Evolutionary conservation across 1,140 invertebrate genomes (phyloP).

Genomic region (Riptortus pedestris): DNA sequence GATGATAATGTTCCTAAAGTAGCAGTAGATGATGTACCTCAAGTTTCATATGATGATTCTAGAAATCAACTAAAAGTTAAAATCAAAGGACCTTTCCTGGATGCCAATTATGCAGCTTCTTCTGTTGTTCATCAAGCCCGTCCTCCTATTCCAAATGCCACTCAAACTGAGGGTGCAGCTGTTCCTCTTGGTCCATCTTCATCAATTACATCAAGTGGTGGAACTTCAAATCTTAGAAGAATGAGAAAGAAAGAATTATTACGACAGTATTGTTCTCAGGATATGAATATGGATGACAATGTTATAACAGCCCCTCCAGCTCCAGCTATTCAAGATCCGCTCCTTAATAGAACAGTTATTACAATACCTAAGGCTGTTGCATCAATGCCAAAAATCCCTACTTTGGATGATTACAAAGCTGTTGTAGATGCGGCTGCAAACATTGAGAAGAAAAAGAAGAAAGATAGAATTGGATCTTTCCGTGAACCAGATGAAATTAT

Average conservation of each 20-base stretch:
- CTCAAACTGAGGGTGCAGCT: constrained; percentile 34
- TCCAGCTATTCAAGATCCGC: constrained; percentile 44
- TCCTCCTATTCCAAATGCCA: constrained; percentile 36
- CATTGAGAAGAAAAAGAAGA: constrained; percentile 54
- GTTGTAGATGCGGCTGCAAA: constrained; percentile 51
- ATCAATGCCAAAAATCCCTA: constrained; percentile 73
- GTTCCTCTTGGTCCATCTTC: constrained; percentile 32
- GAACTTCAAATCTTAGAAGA: constrained; percentile 61
- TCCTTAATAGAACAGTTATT: constrained; percentile 57
- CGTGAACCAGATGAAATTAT: constrained; percentile 37
- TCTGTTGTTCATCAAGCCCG: constrained; percentile 44
- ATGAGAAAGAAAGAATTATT: constrained; percentile 84
- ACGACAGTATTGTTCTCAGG: constrained; percentile 72
- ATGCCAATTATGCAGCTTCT: constrained; percentile 55
- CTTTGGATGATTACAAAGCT: constrained; percentile 66
- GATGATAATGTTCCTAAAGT: constrained; percentile 33
- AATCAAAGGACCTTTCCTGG: constrained; percentile 76
- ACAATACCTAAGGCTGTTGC: constrained; percentile 77
- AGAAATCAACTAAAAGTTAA: constrained; percentile 79
- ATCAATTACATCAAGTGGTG: constrained; percentile 37
- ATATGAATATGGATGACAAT: constrained; percentile 66
- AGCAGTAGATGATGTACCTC: constrained; percentile 32
- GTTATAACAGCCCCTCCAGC: constrained; percentile 36
- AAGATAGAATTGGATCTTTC: constrained; percentile 46
- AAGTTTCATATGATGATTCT: constrained; percentile 45